Conservation (phyloP, 2,113 vertebrate genomes). For the Antechinus flavipes region DNA sequence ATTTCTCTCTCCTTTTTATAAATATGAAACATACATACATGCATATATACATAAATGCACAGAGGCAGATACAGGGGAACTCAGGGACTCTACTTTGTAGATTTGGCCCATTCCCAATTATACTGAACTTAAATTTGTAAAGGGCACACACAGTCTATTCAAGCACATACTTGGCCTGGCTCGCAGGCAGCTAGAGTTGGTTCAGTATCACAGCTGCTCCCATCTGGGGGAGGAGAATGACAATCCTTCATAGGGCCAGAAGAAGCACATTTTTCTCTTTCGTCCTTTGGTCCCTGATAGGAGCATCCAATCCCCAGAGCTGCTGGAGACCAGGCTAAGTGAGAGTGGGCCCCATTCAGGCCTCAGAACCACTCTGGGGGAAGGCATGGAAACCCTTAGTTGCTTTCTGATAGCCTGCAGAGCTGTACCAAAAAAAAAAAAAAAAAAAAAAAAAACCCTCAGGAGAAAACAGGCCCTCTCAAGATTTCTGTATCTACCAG, state of each 20-base stretch:
- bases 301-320: conserved; percentile 8
- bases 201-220: conserved; percentile 78
- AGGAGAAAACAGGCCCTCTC: not conserved
- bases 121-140: conserved; percentile 78
- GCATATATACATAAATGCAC: not conserved
- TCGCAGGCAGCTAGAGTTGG: conserved; percentile 67
- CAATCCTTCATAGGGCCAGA: conserved; percentile 79
- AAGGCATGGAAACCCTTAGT: not conserved
- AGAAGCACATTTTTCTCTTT: conserved; percentile 71
- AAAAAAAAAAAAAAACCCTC: too few species aligned
- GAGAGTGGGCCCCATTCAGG: not conserved
- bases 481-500: not conserved
- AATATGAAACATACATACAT: not conserved
- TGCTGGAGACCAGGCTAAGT: conserved; percentile 50
- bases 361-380: not conserved
- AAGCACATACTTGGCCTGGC: conserved; percentile 82
- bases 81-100: conserved; percentile 69
- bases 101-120: conserved; percentile 66
- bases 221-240: conserved; percentile 79
- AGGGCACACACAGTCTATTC: conserved; percentile 78
- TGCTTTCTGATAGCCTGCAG: not conserved
- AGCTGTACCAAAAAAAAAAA: not conserved
- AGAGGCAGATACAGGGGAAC: not conserved
- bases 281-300: conserved; percentile 8
- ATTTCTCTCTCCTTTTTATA: not conserved